Evolutionary conservation across 2,797 vertebrate genomes (phyloP), one percentile per base, ranked within the genome.

Genomic region (Chromis chromis): DNA sequence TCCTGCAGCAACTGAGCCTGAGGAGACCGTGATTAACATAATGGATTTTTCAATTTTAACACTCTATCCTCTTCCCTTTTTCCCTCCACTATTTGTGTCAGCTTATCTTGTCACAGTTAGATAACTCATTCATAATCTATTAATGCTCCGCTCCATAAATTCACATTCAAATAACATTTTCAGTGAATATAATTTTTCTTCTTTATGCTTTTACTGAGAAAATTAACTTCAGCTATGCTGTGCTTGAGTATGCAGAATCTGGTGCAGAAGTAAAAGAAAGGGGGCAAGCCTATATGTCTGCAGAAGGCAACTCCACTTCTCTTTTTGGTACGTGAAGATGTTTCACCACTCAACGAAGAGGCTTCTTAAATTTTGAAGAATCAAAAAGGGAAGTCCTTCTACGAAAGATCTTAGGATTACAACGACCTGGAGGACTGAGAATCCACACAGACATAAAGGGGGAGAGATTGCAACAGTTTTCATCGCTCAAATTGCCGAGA

Each of bases 21-120:
- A 79, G 68, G 78, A 82, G n/a, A 79, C 54, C 17, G 24, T 65
- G 31, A 87, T 74, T 81, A 75, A 79, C 55, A 55, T 40, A 0
- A 11, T 12, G 9, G 21, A 52, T 78, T 65, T 69, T 54, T 61
- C 44, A 48, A 67, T 65, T 75, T 21, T 4, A 76, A 48, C 17
- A 16, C 22, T 64, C 19, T 17, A 49, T 70, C 58, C 58, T 75
- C 59, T 52, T 49, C 9, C 14, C 4, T 14, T 3, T 39, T 58
- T 42, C 21, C 17, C 13, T 14, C 59, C 52, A 27, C 11, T 5
- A 68, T 60, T 70, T 33, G 1, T 68, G 40, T 56, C 25, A 27
- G 19, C 42, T 54, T 65, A 60, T 36, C 27, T 46, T 28, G 44
- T 65, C 58, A 67, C 44, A 31, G 36, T 21, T 33, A 40, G 5